phyloP scores from a whole-genome alignment of 1,140 invertebrate species.

The Andrena cerasifolii region DNA sequence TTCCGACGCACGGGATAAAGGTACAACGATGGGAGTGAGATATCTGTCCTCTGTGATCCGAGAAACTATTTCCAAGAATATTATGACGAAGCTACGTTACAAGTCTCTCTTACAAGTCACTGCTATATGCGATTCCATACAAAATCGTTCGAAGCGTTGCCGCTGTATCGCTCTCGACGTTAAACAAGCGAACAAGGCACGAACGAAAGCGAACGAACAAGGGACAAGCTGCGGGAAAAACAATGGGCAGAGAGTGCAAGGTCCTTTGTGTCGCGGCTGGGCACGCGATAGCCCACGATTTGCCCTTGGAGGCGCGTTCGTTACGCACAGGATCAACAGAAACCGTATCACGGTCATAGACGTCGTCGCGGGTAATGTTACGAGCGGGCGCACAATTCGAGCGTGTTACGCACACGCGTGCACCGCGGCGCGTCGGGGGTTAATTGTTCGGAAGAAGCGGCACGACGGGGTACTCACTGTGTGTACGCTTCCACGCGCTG shows the following conservation, averaged over 20 bases:
- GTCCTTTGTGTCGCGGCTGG: not conserved
- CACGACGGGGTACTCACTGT: conserved; percentile 39
- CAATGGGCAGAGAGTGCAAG: not conserved
- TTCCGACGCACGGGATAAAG: not conserved
- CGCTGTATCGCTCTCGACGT: no score
- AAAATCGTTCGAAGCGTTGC: no score
- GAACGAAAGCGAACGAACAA: no score
- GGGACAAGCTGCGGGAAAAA: not conserved
- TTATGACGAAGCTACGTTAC: no score
- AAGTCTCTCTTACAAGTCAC: no score
- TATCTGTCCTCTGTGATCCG: conserved; percentile 12
- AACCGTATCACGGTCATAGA: conserved; percentile 36
- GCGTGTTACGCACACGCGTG: not conserved
- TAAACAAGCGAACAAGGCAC: no score
- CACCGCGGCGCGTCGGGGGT: not conserved
- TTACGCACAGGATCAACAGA: conserved; percentile 37
- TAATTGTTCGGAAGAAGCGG: conserved; percentile 6
- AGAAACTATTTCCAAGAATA: conserved; percentile 27
- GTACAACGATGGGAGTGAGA: not conserved
- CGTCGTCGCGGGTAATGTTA: not conserved
- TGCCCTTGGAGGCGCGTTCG: conserved; percentile 47
- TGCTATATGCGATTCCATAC: no score
- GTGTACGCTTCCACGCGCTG: not conserved
- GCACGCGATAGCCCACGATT: not conserved
- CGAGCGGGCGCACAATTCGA: not conserved